A percentile compares a stretch with the other conserved stretches of the same genome.
phyloP scores from a whole-genome alignment of 2,888 invertebrate genomes.

The Megastigmus dorsalis region DNA sequence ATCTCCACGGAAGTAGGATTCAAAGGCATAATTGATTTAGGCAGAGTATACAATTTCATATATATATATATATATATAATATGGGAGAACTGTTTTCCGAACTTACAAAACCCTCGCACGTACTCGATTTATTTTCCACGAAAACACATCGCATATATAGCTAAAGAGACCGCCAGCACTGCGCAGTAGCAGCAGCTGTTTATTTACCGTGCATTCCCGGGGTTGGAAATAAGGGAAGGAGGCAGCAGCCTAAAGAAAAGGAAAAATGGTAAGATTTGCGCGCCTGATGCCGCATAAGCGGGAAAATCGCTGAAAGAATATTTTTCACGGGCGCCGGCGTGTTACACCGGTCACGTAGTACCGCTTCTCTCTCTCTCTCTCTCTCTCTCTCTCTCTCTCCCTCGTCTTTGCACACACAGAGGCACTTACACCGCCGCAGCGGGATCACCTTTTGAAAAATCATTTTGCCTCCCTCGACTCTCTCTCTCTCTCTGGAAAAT shows the following conservation, averaged over 20 bases:
- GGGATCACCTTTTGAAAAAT: conserved; percentile 55
- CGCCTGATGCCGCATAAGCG: conserved; percentile 44
- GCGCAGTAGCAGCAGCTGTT: conserved; percentile 37
- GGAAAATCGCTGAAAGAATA: conserved; percentile 30
- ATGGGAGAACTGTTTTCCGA: no score
- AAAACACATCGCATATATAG: no score
- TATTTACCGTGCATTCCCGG: conserved; percentile 33
- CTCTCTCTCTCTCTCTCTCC: background rate
- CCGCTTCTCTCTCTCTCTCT: conserved; percentile 22
- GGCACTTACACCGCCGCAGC: background rate
- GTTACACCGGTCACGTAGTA: conserved; percentile 57
- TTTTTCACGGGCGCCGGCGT: conserved; percentile 17
- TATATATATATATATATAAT: no score
- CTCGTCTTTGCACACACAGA: no score
- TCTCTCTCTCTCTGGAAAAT: conserved; percentile 24
- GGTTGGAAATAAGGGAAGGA: no score
- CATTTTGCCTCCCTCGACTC: conserved; percentile 49
- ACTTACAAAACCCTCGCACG: no score
- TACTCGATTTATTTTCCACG: no score
- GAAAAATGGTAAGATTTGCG: background rate
- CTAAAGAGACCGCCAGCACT: no score
- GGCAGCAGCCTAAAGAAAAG: conserved; percentile 1
- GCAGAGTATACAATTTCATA: no score
- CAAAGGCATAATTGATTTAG: no score
- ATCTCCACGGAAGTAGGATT: no score